These are phyloP conservation scores for Spodoptera picta DNA, from an alignment of 2,888 invertebrate genomes.

Conservation along the genomic window DNA sequence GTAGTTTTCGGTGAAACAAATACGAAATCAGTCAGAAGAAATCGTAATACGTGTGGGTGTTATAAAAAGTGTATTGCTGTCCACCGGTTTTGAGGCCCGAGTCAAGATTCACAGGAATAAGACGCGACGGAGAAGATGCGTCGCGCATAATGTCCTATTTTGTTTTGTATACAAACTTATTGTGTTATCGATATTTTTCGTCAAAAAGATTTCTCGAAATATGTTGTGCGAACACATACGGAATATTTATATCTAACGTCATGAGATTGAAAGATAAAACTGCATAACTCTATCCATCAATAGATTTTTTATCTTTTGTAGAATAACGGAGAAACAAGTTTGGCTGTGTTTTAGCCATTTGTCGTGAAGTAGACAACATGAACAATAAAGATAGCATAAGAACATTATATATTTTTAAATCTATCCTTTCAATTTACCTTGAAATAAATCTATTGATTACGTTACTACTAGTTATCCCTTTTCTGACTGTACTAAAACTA, in stretches of 20 bases:
- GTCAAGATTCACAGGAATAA: slow-evolving; percentile 74
- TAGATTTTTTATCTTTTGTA: slow-evolving; percentile 30
- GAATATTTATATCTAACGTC: slow-evolving; percentile 55
- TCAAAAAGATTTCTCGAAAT: slow-evolving; percentile 62
- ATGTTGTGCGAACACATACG: slow-evolving; percentile 48
- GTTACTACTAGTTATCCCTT: no score
- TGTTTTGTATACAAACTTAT: slow-evolving; percentile 69
- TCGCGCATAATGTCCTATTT: slow-evolving; percentile 74
- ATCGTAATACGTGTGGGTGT: slow-evolving; percentile 23
- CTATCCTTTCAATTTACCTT: no score
- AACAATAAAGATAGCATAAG: no score
- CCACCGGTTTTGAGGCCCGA: slow-evolving; percentile 49
- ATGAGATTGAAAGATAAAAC: slow-evolving; percentile 57
- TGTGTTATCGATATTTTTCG: slow-evolving; percentile 67
- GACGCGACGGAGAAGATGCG: slow-evolving; percentile 73
- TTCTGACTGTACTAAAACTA: no score
- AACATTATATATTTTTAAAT: no score
- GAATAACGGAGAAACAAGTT: slow-evolving; percentile 10
- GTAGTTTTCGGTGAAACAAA: slow-evolving; percentile 7
- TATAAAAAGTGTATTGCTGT: slow-evolving; percentile 22
- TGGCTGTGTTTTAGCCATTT: slow-evolving; percentile 15
- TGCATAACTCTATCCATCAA: slow-evolving; percentile 46
- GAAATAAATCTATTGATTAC: no score
- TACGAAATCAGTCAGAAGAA: slow-evolving; percentile 26
- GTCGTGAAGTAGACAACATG: not conserved